Conservation (phyloP, 2,797 vertebrate species). For the Antrozous pallidus region DNA sequence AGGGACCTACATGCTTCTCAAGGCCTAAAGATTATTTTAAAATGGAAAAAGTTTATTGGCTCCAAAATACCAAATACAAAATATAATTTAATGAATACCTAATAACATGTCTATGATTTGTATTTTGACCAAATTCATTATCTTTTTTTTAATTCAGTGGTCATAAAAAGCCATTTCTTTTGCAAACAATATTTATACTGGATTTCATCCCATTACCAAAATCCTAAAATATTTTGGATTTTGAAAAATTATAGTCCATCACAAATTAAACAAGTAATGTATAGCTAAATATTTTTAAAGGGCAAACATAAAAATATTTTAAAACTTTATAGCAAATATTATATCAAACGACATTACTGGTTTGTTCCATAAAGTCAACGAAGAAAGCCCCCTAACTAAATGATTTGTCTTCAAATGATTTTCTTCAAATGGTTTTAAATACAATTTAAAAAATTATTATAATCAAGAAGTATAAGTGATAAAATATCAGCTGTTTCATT, state of each 20-base stretch:
- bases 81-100: background rate
- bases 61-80: background rate
- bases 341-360: background rate
- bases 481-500: slow-evolving; percentile 13
- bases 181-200: background rate
- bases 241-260: background rate
- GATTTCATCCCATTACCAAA: background rate
- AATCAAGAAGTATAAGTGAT: background rate
- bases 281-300: slow-evolving; percentile 5
- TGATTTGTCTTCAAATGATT: background rate
- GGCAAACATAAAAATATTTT: background rate
- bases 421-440: background rate
- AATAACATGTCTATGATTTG: background rate
- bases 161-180: background rate
- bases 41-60: background rate
- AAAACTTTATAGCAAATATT: background rate
- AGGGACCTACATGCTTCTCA: background rate
- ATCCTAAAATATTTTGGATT: background rate
- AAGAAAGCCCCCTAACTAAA: background rate
- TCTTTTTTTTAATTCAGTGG: background rate
- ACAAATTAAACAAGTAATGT: background rate
- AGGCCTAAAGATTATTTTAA: background rate
- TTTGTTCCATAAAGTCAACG: background rate
- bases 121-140: background rate
- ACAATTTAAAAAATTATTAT: background rate